phyloP scores from a whole-genome alignment of 2,797 vertebrate species.

The Coregonus suidteri region DNA sequence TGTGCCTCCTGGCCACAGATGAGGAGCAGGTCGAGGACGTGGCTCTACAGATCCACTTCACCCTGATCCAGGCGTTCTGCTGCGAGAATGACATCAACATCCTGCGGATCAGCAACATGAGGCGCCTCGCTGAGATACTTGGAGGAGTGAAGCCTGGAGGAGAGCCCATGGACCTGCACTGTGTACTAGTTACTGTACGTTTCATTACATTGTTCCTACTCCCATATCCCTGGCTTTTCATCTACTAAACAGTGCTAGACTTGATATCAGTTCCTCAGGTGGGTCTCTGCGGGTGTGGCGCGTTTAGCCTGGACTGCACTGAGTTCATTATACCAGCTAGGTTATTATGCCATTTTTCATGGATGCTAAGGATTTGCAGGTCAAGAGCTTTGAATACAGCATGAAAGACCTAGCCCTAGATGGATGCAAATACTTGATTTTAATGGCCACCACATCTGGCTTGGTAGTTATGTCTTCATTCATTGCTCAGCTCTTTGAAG shows the following conservation, averaged over 20 bases:
- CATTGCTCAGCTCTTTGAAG: not conserved
- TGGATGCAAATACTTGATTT: not conserved
- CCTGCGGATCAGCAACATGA: slow-evolving; percentile 89
- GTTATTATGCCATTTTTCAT: not conserved
- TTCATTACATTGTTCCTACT: slow-evolving; percentile 16
- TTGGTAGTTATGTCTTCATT: slow-evolving; percentile 1
- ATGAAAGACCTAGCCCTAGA: too few species aligned
- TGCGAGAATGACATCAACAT: slow-evolving; percentile 97
- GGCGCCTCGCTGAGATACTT: slow-evolving; percentile 86
- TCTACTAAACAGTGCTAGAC: not conserved
- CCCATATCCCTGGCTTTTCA: not conserved
- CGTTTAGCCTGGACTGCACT: not conserved
- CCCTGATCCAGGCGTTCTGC: slow-evolving; percentile 93
- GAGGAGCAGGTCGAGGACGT: slow-evolving; percentile 87
- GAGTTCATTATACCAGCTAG: not conserved
- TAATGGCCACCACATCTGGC: not conserved
- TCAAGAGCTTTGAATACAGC: not conserved
- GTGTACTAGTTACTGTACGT: slow-evolving; percentile 88
- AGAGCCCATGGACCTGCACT: slow-evolving; percentile 87
- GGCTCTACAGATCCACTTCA: slow-evolving; percentile 95
- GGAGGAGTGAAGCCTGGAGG: slow-evolving; percentile 78
- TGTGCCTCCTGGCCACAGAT: slow-evolving; percentile 90
- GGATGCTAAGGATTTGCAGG: not conserved
- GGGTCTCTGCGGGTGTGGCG: not conserved
- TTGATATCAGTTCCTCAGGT: not conserved